Evolutionary conservation across 2,113 vertebrate genomes (phyloP).

Genomic region (Lates calcarifer): DNA sequence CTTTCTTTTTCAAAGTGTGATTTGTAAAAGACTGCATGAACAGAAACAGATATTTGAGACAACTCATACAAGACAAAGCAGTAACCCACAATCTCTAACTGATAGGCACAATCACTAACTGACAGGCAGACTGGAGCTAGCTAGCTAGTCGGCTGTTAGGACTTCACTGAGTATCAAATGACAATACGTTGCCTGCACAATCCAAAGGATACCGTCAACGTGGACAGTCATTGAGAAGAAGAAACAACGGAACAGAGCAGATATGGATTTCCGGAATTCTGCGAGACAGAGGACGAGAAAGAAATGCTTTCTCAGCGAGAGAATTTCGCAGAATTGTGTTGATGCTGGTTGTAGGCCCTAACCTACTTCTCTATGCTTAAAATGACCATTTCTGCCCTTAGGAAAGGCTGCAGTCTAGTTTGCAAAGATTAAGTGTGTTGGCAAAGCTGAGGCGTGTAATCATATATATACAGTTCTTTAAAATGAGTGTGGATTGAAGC

Average conservation of each 20-base stretch:
- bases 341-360: slow-evolving; percentile 30
- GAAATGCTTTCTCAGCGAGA: slow-evolving; percentile 20
- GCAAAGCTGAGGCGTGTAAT: slow-evolving; percentile 66
- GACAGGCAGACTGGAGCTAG: slow-evolving; percentile 69
- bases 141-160: slow-evolving; percentile 60
- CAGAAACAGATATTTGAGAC: slow-evolving; percentile 60
- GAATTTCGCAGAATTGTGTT: slow-evolving; percentile 14
- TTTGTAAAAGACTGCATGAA: slow-evolving; percentile 74
- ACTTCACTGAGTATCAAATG: slow-evolving; percentile 68
- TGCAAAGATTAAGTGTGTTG: slow-evolving; percentile 47
- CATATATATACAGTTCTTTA: slow-evolving; percentile 55
- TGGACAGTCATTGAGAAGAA: slow-evolving; percentile 58
- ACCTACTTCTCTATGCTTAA: not conserved
- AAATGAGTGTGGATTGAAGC: slow-evolving; percentile 40
- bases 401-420: slow-evolving; percentile 44
- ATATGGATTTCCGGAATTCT: slow-evolving; percentile 46
- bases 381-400: slow-evolving; percentile 16
- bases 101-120: slow-evolving; percentile 71
- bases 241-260: slow-evolving; percentile 58
- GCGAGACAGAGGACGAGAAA: slow-evolving; percentile 33
- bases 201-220: slow-evolving; percentile 64
- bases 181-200: slow-evolving; percentile 65
- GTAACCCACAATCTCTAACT: slow-evolving; percentile 73
- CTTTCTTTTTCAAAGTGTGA: slow-evolving; percentile 63
- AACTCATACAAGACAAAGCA: slow-evolving; percentile 66